Evolutionary conservation across 2,113 vertebrate species (phyloP).

Genomic region (Ammodytes marinus): DNA sequence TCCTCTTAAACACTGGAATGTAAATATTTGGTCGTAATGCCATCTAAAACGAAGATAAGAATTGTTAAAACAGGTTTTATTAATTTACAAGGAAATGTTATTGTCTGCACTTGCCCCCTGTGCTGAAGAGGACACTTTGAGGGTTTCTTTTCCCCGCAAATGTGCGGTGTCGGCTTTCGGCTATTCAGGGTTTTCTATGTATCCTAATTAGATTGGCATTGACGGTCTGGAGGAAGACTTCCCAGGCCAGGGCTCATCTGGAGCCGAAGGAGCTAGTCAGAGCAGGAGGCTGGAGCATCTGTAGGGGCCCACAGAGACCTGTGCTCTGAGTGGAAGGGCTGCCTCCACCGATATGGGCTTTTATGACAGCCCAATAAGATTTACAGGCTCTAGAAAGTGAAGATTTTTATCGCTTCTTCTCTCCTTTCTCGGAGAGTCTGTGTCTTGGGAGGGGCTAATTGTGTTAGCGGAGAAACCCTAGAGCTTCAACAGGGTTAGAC

Average conservation of each 20-base stretch:
- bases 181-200: conserved; percentile 85
- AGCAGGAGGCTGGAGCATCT: conserved; percentile 86
- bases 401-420: conserved; percentile 91
- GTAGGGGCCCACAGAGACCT: conserved; percentile 82
- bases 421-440: conserved; percentile 89
- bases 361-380: conserved; percentile 93
- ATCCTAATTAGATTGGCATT: conserved; percentile 92
- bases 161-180: conserved; percentile 91
- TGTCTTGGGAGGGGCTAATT: conserved; percentile 97
- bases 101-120: conserved; percentile 83
- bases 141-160: conserved; percentile 87
- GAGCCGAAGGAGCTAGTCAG: conserved; percentile 85
- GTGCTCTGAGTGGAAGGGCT: conserved; percentile 81
- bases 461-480: conserved; percentile 95
- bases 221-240: conserved; percentile 89
- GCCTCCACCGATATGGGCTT: conserved; percentile 90
- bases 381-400: conserved; percentile 89
- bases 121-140: conserved; percentile 88
- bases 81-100: conserved; percentile 92
- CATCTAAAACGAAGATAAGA: conserved; percentile 91
- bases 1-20: conserved; percentile 93
- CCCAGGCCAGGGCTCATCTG: conserved; percentile 84
- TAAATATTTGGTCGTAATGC: conserved; percentile 97
- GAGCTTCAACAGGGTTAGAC: conserved; percentile 92
- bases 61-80: conserved; percentile 92